phyloP scores from a whole-genome alignment of 2,797 vertebrate genomes.

The Eulemur albifrons region DNA sequence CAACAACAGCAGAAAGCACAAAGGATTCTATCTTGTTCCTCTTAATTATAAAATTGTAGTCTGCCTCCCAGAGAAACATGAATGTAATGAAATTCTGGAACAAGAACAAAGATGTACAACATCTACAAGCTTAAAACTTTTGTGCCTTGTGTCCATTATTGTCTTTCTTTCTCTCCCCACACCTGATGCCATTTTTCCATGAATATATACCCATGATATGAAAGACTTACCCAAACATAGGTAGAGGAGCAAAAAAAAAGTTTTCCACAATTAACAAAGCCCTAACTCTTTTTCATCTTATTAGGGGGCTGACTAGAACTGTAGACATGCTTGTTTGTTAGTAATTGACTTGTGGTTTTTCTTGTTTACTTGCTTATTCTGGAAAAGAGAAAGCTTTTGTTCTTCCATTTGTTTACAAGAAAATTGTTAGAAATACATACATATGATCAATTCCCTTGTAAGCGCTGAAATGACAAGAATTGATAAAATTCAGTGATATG shows the following conservation, averaged over 20 bases:
- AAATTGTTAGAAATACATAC: conserved; percentile 23
- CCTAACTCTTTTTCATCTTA: background rate
- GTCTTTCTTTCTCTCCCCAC: background rate
- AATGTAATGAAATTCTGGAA: conserved; percentile 36
- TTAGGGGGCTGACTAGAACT: background rate
- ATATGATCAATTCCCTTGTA: background rate
- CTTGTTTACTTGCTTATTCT: conserved; percentile 29
- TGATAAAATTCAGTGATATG: background rate
- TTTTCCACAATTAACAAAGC: background rate
- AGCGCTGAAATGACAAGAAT: background rate
- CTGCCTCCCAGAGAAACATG: background rate
- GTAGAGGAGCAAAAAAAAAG: background rate
- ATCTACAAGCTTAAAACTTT: background rate
- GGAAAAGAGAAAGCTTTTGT: background rate
- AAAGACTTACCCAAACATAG: background rate
- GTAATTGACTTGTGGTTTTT: background rate
- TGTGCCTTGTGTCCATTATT: background rate
- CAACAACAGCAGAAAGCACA: background rate
- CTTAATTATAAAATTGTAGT: conserved; percentile 29
- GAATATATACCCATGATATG: background rate
- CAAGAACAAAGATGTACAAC: background rate
- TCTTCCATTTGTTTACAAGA: conserved; percentile 37
- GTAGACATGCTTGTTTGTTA: background rate
- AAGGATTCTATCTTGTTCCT: background rate
- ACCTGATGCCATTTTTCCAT: background rate